phyloP scores from a whole-genome alignment of 2,888 invertebrate species.

The Polyommatus icarus region DNA sequence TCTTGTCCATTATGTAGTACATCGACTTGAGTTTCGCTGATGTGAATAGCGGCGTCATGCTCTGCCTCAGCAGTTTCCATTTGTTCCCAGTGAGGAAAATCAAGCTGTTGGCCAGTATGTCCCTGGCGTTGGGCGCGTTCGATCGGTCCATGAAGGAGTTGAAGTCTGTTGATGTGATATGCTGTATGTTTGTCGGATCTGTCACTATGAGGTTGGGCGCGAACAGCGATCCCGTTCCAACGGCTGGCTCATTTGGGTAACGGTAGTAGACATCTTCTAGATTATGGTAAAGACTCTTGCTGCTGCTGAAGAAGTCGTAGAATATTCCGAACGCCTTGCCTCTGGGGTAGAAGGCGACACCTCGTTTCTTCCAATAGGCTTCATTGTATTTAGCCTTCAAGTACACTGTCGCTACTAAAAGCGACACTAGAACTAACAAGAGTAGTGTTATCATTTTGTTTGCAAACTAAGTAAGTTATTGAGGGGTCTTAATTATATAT shows the following conservation, averaged over 20 bases:
- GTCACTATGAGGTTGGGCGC: conserved; percentile 44
- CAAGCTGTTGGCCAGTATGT: conserved; percentile 44
- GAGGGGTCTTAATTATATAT: not conserved
- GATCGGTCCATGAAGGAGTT: conserved; percentile 47
- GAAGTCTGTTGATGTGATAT: conserved; percentile 45
- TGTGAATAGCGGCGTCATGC: conserved; percentile 53
- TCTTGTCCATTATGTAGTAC: conserved; percentile 50
- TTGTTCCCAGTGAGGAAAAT: conserved; percentile 46
- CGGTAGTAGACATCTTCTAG: conserved; percentile 51
- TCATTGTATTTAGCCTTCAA: conserved; percentile 51
- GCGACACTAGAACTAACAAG: conserved; percentile 45
- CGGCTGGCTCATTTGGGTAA: conserved; percentile 52
- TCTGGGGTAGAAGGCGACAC: conserved; percentile 50
- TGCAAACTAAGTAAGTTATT: not conserved
- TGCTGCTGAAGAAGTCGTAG: conserved; percentile 49
- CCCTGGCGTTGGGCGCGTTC: conserved; percentile 39
- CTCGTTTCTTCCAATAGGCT: conserved; percentile 57
- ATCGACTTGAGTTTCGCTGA: conserved; percentile 52
- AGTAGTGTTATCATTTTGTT: conserved; percentile 32
- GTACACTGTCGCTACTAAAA: conserved; percentile 43
- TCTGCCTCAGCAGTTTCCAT: conserved; percentile 51
- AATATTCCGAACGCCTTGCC: conserved; percentile 52
- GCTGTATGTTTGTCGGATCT: conserved; percentile 48
- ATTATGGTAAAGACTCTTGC: conserved; percentile 52
- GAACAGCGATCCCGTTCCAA: conserved; percentile 49